Percentiles rank a stretch among this genome's conserved stretches.
phyloP scores from a whole-genome alignment of 2,113 vertebrate genomes.

The Toxostoma redivivum region DNA sequence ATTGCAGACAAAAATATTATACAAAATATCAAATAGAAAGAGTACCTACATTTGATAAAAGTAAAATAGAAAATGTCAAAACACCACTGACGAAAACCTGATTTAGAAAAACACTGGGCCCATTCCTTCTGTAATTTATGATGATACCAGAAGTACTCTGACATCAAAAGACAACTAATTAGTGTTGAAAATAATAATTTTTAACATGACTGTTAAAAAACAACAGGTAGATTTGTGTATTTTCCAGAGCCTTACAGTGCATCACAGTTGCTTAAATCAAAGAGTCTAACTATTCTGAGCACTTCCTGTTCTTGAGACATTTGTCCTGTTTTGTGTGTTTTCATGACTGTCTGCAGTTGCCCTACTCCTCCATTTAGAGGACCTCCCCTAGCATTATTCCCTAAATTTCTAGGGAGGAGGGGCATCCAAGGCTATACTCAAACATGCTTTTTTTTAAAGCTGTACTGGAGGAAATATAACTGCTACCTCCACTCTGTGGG shows the following conservation, averaged over 20 bases:
- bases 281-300: background rate
- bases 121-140: background rate
- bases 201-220: background rate
- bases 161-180: background rate
- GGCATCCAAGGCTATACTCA: background rate
- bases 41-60: background rate
- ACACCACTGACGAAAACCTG: background rate
- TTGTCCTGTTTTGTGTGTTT: background rate
- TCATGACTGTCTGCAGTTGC: background rate
- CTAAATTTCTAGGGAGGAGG: background rate
- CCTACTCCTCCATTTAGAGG: background rate
- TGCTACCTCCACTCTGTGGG: background rate
- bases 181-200: background rate
- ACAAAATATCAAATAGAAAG: background rate
- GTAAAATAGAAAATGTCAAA: background rate
- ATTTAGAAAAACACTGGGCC: background rate
- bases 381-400: background rate
- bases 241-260: background rate
- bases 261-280: background rate
- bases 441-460: background rate
- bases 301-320: background rate
- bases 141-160: background rate
- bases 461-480: background rate
- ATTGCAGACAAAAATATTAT: background rate
- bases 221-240: background rate